These are phyloP conservation scores for Genyomyrus donnyi DNA, from an alignment of 2,113 vertebrate genomes.

Conservation along the genomic window DNA sequence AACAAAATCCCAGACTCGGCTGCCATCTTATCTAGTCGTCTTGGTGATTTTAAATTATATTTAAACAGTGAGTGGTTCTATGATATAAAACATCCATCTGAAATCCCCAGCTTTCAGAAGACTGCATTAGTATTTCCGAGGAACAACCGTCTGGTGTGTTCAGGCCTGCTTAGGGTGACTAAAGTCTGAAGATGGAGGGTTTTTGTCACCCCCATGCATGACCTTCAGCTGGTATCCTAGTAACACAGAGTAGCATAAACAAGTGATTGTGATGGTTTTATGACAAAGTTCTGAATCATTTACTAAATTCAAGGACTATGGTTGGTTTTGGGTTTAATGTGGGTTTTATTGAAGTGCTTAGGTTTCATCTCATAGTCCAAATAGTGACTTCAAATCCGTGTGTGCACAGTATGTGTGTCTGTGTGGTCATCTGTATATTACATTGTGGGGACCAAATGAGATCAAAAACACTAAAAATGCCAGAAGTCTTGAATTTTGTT, in stretches of 20 bases:
- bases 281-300: neutral
- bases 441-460: neutral
- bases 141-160: neutral
- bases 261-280: neutral
- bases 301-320: neutral
- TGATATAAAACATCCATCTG: neutral
- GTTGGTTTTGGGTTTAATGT: neutral
- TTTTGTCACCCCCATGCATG: neutral
- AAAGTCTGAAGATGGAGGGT: neutral
- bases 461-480: neutral
- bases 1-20: constrained; percentile 4
- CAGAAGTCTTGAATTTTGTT: neutral
- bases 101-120: constrained; percentile 1
- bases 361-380: neutral
- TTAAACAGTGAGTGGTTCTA: constrained; percentile 7
- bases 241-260: neutral
- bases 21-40: constrained; percentile 7
- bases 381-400: neutral
- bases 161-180: neutral
- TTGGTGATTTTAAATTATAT: constrained; percentile 16
- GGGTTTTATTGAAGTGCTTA: neutral
- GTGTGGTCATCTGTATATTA: neutral
- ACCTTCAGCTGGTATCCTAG: neutral
- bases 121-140: neutral
- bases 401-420: neutral